Evolutionary conservation across 2,888 invertebrate species (phyloP), one percentile per base, ranked within the genome.

Genomic region (Dynastes tityus): DNA sequence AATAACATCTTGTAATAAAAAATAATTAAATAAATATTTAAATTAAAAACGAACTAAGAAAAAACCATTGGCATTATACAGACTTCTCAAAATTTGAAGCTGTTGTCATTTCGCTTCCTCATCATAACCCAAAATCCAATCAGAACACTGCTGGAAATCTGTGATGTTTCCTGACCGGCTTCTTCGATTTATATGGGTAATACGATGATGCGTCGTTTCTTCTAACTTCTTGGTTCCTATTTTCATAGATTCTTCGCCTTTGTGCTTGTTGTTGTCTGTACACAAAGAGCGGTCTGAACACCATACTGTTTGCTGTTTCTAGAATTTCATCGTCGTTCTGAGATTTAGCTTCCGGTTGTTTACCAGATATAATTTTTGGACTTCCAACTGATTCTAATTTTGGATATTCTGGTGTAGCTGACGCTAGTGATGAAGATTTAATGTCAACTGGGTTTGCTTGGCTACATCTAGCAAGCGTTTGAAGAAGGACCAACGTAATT

Each of bases 211-310:
- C 51, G 32, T 63, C 29, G 11, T 22, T 68, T 40, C 51, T 68
- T 16, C 68, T 51, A 22, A 16, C 29, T n/a, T 9, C 32, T 11
- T 45, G 5, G 4, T 40, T 9, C 1, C 22, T 63, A 5, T 61
- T 68, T 2, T 22, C 32, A 32, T 58, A 68, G 37, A 68, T 27
- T n/a, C 76, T 77, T n/a, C 29, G 51, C 11, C 68, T 77, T 77
- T 77, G 55, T 0, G 76, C 76, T 45, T 77, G 76, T 68, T 77
- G 76, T 27, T 68, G 55, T 49, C 76, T 68, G n/a, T 77, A 77
- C 3, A 77, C 76, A 27, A 77, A 77, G 27, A 77, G 58, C 11
- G 76, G 76, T 29, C 76, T 77, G n/a, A 77, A 77, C 11, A 77
- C 76, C 29, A 77, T 68, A n/a, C 9, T 27, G 1, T 22, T 22